Percentiles rank a stretch among this genome's conserved stretches.
phyloP scores from a whole-genome alignment of 2,113 vertebrate genomes.

The Thalassoma bifasciatum region DNA sequence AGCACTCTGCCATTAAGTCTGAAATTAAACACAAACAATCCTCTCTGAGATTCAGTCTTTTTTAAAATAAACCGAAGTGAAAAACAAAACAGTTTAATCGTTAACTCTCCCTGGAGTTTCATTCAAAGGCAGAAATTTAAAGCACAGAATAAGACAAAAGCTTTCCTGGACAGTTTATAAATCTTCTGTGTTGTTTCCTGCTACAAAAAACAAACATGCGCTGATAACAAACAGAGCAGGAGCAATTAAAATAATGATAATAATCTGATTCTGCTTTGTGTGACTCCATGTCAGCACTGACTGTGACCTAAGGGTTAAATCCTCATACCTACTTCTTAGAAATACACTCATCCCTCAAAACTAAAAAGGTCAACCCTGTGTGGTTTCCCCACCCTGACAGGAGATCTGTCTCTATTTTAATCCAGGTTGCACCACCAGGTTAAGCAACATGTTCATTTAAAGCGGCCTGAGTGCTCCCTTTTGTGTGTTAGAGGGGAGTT shows the following conservation, averaged over 20 bases:
- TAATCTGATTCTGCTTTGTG: no score
- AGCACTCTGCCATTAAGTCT: no score
- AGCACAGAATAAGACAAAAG: no score
- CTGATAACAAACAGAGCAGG: conserved; percentile 60
- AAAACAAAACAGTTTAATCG: no score
- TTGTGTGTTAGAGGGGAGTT: conserved; percentile 11
- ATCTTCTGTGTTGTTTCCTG: conserved; percentile 59
- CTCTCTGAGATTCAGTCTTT: no score
- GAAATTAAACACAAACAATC: no score
- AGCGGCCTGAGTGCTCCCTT: no score
- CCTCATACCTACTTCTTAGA: conserved; percentile 16
- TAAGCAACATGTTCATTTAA: conserved; percentile 10
- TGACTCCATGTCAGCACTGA: conserved; percentile 11
- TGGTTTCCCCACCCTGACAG: not conserved
- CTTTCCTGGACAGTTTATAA: no score
- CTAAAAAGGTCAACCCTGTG: conserved; percentile 7
- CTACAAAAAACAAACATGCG: conserved; percentile 41
- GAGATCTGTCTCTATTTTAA: conserved; percentile 8
- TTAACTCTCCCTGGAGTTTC: no score
- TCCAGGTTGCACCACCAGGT: not conserved
- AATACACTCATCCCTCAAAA: conserved; percentile 12
- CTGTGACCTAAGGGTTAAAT: not conserved
- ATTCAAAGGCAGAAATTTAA: no score
- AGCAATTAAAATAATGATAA: conserved; percentile 68
- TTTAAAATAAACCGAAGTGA: no score